Conservation (phyloP, 2,797 vertebrate genomes). For the Rhynchotus rufescens region DNA sequence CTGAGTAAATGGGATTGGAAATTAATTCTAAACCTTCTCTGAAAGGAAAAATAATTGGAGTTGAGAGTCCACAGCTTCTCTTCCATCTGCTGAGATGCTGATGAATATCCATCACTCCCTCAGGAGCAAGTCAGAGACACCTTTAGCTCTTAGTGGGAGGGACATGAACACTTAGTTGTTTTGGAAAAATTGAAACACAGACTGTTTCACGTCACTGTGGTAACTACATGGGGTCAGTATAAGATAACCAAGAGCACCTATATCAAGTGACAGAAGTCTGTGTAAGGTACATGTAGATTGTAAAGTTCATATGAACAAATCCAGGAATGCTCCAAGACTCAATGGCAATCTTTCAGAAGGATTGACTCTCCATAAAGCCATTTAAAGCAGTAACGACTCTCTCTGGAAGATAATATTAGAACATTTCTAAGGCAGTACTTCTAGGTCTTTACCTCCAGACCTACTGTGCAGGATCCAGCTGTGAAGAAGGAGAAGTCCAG, state of each 20-base stretch:
- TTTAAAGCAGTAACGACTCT: neutral
- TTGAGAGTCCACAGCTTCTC: neutral
- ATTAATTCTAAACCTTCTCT: neutral
- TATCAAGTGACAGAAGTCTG: neutral
- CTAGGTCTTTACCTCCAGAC: neutral
- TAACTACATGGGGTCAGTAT: neutral
- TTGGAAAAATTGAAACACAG: neutral
- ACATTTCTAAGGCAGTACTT: neutral
- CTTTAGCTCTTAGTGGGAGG: constrained; percentile 4
- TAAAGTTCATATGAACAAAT: constrained; percentile 22
- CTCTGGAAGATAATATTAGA: neutral
- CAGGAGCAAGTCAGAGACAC: neutral
- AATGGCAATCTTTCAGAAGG: neutral
- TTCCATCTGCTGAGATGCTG: neutral
- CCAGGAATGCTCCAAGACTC: neutral
- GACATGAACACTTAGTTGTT: neutral
- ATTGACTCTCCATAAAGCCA: neutral
- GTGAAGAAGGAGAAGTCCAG: neutral
- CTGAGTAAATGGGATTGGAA: neutral
- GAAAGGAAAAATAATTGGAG: neutral
- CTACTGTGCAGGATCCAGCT: neutral
- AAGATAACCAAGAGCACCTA: neutral
- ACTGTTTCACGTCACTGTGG: neutral
- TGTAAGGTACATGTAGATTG: neutral
- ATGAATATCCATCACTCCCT: neutral